Evolutionary conservation across 23 tunicate species (phyloP), one percentile per base, ranked within the genome.

Genomic region (Diplosoma virens): DNA sequence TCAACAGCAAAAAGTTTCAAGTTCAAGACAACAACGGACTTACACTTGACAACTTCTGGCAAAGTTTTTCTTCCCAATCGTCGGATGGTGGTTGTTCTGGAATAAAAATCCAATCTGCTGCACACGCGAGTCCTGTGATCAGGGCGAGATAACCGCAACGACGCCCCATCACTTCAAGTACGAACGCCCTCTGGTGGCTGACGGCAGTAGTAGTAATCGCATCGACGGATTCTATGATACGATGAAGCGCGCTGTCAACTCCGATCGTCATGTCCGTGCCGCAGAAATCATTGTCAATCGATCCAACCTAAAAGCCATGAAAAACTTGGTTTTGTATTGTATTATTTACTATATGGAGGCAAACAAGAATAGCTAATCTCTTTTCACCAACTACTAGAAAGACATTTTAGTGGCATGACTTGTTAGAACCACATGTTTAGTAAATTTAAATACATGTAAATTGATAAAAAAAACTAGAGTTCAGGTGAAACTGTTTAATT

Each of bases 201-300:
- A 93, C 97, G 25, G 98, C 98, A 18, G 98, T 94, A 5, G 98
- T 94, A 23, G 93, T 52, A 41, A 94, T 94, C 3, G 93, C 93
- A 87, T 94, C 98, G 23, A 94, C 90, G 58, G 90, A 94, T 31
- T 94, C 98, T 22, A 94, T 67, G 33, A 94, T 94, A 25, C 98
- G 64, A 67, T 94, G 98, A 25, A 94, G 70, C 25, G 98, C 98
- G 30, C 86, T 64, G 72, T 94, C 98, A 9, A 93, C 86, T 22
- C 98, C 98, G 7, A 94, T 94, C 34, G 98, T 94, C 98, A 94
- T 94, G 82, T 94, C 98, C 9, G 98, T 94, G 3, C 98, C 98
- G 48, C 98, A 94, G 63, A 94, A 94, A 56, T 94, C 98, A 73
- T 94, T 94, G 85, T 94, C 98, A 26, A 94, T 94, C 0, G 98